phyloP scores from a whole-genome alignment of 2,113 vertebrate species.

The Eurypyga helias region DNA sequence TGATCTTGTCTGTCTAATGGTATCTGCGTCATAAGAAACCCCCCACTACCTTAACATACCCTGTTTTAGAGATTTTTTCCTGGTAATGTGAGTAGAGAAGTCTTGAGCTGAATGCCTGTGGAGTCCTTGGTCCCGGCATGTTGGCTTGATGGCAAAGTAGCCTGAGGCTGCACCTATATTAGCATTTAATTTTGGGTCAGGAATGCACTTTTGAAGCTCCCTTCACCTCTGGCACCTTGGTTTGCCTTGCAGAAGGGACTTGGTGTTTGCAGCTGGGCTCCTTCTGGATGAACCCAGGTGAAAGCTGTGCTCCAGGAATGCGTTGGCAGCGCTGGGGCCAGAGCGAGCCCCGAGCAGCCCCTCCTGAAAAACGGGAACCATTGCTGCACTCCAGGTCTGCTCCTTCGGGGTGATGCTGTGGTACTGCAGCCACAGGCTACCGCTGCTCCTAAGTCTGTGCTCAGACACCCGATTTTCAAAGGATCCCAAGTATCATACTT shows the following conservation, averaged over 20 bases:
- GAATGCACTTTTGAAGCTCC: not conserved
- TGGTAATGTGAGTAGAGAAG: not conserved
- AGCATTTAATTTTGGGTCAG: not conserved
- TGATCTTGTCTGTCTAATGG: not conserved
- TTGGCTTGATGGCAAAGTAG: not conserved
- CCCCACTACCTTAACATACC: not conserved
- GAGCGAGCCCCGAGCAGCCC: accelerated
- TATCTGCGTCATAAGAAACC: not conserved
- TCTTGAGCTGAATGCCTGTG: accelerated
- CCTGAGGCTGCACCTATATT: not conserved
- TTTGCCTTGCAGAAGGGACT: not conserved
- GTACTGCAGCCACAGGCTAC: not conserved
- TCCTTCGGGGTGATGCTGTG: accelerated
- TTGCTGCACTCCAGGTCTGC: not conserved
- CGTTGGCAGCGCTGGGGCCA: accelerated
- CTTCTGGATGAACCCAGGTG: not conserved
- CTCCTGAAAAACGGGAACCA: accelerated
- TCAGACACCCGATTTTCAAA: not conserved
- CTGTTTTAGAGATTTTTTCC: not conserved
- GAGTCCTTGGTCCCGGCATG: not conserved
- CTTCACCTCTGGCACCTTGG: not conserved
- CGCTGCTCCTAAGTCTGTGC: not conserved
- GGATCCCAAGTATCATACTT: accelerated
- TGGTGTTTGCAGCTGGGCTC: not conserved
- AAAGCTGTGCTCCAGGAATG: accelerated